Evolutionary conservation across 1,140 invertebrate species (phyloP).

Genomic region (Chrysomallon squamiferum): DNA sequence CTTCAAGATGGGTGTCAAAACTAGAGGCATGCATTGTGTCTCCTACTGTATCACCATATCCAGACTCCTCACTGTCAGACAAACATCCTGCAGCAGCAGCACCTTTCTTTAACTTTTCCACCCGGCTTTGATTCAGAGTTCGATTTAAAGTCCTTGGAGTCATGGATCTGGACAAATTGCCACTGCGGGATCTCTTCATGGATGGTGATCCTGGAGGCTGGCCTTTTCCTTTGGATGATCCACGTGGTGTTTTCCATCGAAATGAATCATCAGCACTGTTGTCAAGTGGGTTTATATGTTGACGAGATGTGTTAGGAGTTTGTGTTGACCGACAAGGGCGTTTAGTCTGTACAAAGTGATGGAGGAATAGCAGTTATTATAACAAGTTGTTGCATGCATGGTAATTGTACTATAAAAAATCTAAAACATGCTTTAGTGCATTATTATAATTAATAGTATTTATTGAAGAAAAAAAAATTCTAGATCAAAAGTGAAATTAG

Average conservation of each 20-base stretch:
- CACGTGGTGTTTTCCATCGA: slow-evolving; percentile 14
- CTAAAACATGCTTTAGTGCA: too few relatives aligned
- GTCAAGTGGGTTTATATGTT: not conserved
- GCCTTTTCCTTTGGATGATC: slow-evolving; percentile 5
- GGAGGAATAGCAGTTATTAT: not conserved
- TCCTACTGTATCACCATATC: slow-evolving; percentile 56
- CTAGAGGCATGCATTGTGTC: slow-evolving; percentile 58
- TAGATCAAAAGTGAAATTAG: too few relatives aligned
- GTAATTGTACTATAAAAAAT: too few relatives aligned
- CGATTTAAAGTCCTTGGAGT: slow-evolving; percentile 22
- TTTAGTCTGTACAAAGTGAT: slow-evolving; percentile 12
- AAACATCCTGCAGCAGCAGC: slow-evolving; percentile 34
- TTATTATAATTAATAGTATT: too few relatives aligned
- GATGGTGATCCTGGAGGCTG: slow-evolving; percentile 19
- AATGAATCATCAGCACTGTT: slow-evolving; percentile 1
- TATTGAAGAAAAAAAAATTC: too few relatives aligned
- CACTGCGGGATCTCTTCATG: slow-evolving; percentile 12
- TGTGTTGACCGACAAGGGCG: slow-evolving; percentile 26
- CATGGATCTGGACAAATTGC: slow-evolving; percentile 9
- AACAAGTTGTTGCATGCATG: not conserved
- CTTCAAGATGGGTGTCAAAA: slow-evolving; percentile 54
- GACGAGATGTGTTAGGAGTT: slow-evolving; percentile 8
- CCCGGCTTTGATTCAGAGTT: slow-evolving; percentile 18
- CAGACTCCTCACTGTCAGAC: slow-evolving; percentile 58
- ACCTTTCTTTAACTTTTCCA: slow-evolving; percentile 42